Evolutionary conservation across 2,797 vertebrate species (phyloP).

Genomic region (Poecilia picta): DNA sequence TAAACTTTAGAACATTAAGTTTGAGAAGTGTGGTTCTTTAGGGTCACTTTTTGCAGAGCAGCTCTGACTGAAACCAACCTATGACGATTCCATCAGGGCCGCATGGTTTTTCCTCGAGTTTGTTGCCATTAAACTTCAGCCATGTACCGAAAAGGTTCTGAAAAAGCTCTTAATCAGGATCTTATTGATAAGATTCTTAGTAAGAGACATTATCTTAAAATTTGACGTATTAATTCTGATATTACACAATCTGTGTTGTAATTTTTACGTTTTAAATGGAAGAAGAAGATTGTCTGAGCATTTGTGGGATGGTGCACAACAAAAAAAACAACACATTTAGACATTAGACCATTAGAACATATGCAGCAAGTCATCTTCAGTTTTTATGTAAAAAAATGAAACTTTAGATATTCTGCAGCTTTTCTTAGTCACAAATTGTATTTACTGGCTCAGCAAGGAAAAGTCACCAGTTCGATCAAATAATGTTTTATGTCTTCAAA

Average conservation of each 20-base stretch:
- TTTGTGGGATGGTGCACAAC: background rate
- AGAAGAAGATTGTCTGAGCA: background rate
- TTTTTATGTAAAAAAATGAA: background rate
- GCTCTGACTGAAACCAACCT: too few species aligned
- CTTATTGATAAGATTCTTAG: background rate
- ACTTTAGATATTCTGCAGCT: background rate
- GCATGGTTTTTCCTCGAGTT: background rate
- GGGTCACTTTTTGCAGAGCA: too few species aligned
- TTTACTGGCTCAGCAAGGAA: background rate
- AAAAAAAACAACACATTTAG: background rate
- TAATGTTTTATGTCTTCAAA: background rate
- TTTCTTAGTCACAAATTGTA: background rate
- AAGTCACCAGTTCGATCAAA: background rate
- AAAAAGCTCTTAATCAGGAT: background rate
- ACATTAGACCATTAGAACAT: background rate
- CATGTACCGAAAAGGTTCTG: background rate
- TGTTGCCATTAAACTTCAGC: background rate
- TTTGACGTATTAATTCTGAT: background rate
- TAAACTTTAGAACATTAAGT: background rate
- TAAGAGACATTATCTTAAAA: background rate
- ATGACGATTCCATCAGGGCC: too few species aligned
- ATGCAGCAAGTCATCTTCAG: background rate
- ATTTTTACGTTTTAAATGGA: background rate
- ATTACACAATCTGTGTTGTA: background rate
- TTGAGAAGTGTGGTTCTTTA: background rate